phyloP scores from a whole-genome alignment of 1,140 invertebrate genomes.

The Bombus balteatus region DNA sequence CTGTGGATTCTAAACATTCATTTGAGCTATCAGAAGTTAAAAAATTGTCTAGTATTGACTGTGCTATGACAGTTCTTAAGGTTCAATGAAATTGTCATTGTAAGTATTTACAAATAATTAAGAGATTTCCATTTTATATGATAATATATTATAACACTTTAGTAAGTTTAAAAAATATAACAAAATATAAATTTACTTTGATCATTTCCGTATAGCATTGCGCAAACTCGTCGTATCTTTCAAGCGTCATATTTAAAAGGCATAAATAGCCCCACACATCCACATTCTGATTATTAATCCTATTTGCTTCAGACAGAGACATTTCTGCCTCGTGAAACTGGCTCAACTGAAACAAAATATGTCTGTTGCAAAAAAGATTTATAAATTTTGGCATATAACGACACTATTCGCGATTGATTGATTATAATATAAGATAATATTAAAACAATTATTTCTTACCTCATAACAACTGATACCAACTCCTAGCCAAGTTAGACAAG shows the following conservation, averaged over 20 bases:
- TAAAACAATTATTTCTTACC: constrained; percentile 57
- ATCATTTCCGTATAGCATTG: constrained; percentile 73
- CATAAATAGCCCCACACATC: constrained; percentile 77
- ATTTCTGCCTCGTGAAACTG: constrained; percentile 73
- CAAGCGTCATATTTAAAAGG: constrained; percentile 72
- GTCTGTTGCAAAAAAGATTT: too few species aligned
- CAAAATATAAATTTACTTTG: constrained; percentile 60
- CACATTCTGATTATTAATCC: constrained; percentile 72
- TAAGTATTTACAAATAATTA: background rate
- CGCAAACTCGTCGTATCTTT: constrained; percentile 70
- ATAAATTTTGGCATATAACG: background rate
- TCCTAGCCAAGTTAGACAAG: constrained; percentile 75
- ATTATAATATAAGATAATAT: background rate
- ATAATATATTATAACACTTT: background rate
- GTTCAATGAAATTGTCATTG: background rate
- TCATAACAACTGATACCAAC: constrained; percentile 73
- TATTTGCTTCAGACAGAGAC: constrained; percentile 76
- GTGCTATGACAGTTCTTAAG: background rate
- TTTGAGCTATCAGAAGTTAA: background rate
- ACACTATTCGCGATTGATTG: background rate
- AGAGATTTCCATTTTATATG: background rate
- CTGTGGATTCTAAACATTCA: too few species aligned
- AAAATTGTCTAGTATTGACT: background rate
- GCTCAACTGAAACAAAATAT: constrained; percentile 60
- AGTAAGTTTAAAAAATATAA: background rate